Percentiles rank a stretch among this genome's conserved stretches.
phyloP scores from a whole-genome alignment of 2,113 vertebrate genomes.

The Emberiza fucata region DNA sequence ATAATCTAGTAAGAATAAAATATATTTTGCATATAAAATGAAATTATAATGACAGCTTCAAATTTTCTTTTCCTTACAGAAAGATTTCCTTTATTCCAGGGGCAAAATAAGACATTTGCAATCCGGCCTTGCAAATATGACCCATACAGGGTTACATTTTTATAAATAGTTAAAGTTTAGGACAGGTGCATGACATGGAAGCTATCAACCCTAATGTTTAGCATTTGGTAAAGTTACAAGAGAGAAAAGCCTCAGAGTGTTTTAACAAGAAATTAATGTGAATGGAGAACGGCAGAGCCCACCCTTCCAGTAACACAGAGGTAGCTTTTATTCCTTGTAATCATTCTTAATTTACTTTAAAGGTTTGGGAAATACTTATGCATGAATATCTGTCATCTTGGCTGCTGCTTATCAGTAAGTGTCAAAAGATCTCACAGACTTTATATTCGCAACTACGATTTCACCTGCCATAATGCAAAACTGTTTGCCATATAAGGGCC shows the following conservation, averaged over 20 bases:
- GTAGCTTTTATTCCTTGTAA: background rate
- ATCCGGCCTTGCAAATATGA: background rate
- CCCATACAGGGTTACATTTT: background rate
- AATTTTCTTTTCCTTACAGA: background rate
- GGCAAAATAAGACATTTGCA: background rate
- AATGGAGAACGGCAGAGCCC: background rate
- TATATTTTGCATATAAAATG: background rate
- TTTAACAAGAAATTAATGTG: background rate
- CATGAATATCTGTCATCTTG: background rate
- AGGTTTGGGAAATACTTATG: constrained; percentile 7
- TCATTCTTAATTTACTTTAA: background rate
- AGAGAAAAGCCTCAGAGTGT: background rate
- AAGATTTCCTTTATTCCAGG: background rate
- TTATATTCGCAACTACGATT: background rate
- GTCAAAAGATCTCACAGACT: background rate
- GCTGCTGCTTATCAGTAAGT: background rate
- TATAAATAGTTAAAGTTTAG: background rate
- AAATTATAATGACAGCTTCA: background rate
- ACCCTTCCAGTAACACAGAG: background rate
- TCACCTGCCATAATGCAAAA: background rate
- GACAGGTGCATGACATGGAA: background rate
- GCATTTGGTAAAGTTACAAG: background rate
- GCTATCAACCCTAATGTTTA: background rate
- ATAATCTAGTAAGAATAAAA: background rate
- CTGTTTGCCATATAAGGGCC: background rate